A percentile compares a stretch with the other conserved stretches of the same genome.
These are phyloP conservation scores for Dicrostonyx torquatus DNA, from an alignment of 2,797 vertebrate genomes.

Conservation along the genomic window DNA sequence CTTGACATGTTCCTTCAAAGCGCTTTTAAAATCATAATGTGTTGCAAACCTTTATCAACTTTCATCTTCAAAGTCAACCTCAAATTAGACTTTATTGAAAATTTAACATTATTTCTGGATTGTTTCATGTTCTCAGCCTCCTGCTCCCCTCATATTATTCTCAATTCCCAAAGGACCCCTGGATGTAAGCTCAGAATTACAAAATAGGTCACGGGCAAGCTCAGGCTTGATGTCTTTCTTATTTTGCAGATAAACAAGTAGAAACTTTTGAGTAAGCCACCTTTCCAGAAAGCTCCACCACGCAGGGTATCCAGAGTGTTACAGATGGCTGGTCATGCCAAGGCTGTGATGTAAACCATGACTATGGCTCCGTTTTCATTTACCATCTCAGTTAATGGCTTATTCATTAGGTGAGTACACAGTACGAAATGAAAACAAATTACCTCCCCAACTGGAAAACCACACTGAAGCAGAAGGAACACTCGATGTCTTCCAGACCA, in stretches of 20 bases:
- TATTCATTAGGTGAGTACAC: background rate
- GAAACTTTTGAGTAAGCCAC: constrained; percentile 12
- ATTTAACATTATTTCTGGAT: constrained; percentile 30
- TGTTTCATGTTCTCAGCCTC: constrained; percentile 44
- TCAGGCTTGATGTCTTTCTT: background rate
- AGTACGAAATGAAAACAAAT: background rate
- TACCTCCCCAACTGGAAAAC: background rate
- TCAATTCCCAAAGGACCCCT: constrained; percentile 30
- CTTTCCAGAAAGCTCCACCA: constrained; percentile 8
- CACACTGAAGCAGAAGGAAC: constrained; percentile 2
- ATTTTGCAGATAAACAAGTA: constrained; percentile 42
- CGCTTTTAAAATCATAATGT: constrained; percentile 36
- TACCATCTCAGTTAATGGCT: constrained; percentile 23
- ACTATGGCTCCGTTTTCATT: background rate
- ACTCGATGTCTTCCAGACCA: background rate
- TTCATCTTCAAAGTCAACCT: constrained; percentile 71
- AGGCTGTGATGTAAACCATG: background rate
- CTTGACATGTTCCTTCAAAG: constrained; percentile 49
- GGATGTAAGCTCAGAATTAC: background rate
- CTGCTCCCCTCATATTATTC: background rate
- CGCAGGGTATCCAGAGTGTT: background rate
- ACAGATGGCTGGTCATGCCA: background rate
- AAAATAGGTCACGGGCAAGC: constrained; percentile 62
- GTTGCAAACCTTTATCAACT: constrained; percentile 41
- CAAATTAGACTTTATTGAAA: constrained; percentile 60